phyloP scores from a whole-genome alignment of 2,888 invertebrate genomes.

The Campopleginae sp. region DNA sequence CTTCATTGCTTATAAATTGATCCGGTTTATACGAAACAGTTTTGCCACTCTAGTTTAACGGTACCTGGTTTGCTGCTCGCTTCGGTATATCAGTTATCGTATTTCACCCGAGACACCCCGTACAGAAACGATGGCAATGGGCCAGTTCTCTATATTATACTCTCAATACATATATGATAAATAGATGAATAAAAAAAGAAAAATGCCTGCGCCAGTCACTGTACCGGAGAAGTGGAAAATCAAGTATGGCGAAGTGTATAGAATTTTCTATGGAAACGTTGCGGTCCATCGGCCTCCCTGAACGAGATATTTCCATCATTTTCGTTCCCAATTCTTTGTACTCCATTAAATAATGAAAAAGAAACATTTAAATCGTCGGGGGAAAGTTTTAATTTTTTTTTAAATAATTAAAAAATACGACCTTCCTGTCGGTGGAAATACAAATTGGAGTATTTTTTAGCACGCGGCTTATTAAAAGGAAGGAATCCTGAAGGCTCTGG shows the following conservation, averaged over 20 bases:
- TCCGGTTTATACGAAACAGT: slow-evolving; percentile 50
- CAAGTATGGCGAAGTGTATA: slow-evolving; percentile 61
- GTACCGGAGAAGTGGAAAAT: slow-evolving; percentile 27
- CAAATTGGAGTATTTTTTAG: no score
- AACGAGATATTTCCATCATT: slow-evolving; percentile 34
- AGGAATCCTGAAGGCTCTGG: no score
- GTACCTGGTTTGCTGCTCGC: slow-evolving; percentile 49
- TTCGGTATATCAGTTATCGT: slow-evolving; percentile 54
- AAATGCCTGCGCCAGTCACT: slow-evolving; percentile 12
- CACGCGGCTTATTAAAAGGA: no score
- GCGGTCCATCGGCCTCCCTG: slow-evolving; percentile 70
- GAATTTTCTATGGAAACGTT: slow-evolving; percentile 72
- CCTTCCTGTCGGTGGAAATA: no score
- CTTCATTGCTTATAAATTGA: slow-evolving; percentile 40
- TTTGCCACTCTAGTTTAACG: slow-evolving; percentile 58
- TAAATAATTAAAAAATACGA: no score
- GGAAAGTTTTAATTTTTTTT: no score
- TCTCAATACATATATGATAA: slow-evolving; percentile 15
- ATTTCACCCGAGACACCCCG: slow-evolving; percentile 61
- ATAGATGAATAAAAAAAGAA: slow-evolving; percentile 14
- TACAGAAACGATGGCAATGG: slow-evolving; percentile 32
- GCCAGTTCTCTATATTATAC: neutral
- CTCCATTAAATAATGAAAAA: neutral
- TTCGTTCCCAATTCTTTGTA: neutral
- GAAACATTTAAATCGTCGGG: no score